Base-by-base conservation (phyloP, 2,888 invertebrate species). In the Thalpophila matura region DNA sequence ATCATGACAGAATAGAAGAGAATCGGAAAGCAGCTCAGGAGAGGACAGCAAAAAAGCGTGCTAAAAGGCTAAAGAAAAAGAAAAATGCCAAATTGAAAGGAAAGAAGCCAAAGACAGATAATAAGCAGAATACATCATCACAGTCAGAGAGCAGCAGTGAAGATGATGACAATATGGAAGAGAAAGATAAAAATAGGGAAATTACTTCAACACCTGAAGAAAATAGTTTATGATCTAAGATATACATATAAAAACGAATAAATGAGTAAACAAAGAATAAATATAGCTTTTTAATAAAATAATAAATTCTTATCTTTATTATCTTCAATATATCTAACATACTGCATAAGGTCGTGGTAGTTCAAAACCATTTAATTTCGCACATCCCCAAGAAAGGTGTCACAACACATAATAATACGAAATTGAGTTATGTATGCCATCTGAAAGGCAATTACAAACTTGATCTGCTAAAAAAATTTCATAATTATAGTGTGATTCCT, bases 21-120 rank as follows among this genome's bases (percentile, higher is more conserved):
- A 98, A 98, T 87, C 95, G 92, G 77, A 95, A 86, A 82, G 91
- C 90, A 79, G 97, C 98, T 9, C 98, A 98, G 75, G 97, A 97
- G 82, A 96, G 96, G 86, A 99, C 99, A 4, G 98, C 98, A 0
- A 99, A 99, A 86, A 99, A 98, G 88, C 95, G 99, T 78, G 97
- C 97, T 0, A 99, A 99, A 87, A 96, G 99, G 50, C 86, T 97
- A 58, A 98, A 97, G 86, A 97, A 96, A 85, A 98, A 98, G 85
- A 95, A 86, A 77, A 91, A 88, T 77, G 85, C 88, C 3, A 94
- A 91, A 77, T 59, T 85, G 16, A 92, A 91, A 78, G 85, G 71
- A 5, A 96, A 87, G 95, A 92, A 88, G 73, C 77, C 86, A n/a
- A 94, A 92, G 76, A 77, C 64, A 31, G 84, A 83, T 43, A 84